Percentiles rank a stretch among this genome's conserved stretches.
These are phyloP conservation scores for Tipula confusa DNA, from an alignment of 2,888 invertebrate species.

Conservation along the genomic window DNA sequence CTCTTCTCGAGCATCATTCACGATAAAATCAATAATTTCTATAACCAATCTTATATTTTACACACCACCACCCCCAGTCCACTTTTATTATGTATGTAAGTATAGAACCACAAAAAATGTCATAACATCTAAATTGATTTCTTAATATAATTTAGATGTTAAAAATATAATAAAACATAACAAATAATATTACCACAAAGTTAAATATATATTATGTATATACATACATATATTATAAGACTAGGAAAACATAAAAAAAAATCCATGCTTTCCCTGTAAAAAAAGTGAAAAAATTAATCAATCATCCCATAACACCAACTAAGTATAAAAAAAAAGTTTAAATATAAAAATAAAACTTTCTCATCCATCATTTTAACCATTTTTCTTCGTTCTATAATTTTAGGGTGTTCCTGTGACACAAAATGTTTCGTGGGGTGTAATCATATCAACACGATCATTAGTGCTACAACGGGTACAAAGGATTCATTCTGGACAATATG, in stretches of 20 bases:
- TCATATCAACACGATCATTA: conserved; percentile 82
- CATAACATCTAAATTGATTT: conserved; percentile 25
- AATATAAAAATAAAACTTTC: conserved; percentile 26
- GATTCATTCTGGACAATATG: conserved; percentile 78
- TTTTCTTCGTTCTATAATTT: conserved; percentile 38
- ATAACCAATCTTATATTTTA: background rate
- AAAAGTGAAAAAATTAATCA: background rate
- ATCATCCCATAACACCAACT: background rate
- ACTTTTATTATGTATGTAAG: background rate
- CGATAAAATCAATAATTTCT: background rate
- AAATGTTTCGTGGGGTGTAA: conserved; percentile 77
- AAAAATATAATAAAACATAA: conserved; percentile 20
- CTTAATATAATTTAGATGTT: conserved; percentile 25
- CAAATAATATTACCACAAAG: conserved; percentile 20
- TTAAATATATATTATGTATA: background rate
- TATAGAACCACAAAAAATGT: background rate
- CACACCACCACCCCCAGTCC: background rate
- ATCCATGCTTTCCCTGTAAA: background rate
- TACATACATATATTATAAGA: background rate
- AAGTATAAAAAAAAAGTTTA: background rate
- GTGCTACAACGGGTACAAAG: conserved; percentile 80
- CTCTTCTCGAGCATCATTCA: background rate
- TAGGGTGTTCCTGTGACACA: conserved; percentile 73
- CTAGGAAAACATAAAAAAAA: background rate
- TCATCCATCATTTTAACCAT: conserved; percentile 21